Percentiles rank a stretch among this genome's conserved stretches.
Conservation (phyloP, 2,797 vertebrate species). For the Anniella stebbinsi region DNA sequence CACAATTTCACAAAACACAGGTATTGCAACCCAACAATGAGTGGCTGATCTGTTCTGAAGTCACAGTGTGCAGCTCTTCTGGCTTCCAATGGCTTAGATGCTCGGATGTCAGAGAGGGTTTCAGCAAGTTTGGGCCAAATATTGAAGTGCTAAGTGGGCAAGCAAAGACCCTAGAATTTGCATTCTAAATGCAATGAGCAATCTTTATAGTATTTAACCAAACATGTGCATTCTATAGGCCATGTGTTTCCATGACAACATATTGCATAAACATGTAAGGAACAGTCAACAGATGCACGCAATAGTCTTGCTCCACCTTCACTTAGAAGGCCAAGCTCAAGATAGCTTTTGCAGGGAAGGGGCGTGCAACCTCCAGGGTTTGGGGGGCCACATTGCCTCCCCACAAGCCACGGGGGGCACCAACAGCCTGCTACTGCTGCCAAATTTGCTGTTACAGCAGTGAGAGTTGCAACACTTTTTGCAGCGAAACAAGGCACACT, state of each 20-base stretch:
- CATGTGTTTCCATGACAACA: not conserved
- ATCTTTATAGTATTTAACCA: not conserved
- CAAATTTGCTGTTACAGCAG: no score
- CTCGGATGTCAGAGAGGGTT: not conserved
- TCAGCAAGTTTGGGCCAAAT: not conserved
- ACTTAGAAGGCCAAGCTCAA: not conserved
- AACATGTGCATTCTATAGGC: not conserved
- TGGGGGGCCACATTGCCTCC: no score
- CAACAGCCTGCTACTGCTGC: no score
- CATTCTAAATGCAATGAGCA: not conserved
- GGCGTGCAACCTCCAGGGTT: no score
- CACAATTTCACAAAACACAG: slow-evolving; percentile 17
- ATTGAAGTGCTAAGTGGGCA: not conserved
- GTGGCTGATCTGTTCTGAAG: not conserved
- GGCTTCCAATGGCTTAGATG: not conserved
- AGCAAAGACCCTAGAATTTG: not conserved
- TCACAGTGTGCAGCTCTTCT: not conserved
- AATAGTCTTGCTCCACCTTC: not conserved
- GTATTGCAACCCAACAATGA: not conserved
- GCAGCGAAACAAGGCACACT: no score
- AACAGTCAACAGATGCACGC: not conserved
- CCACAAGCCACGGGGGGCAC: no score
- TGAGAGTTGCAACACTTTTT: no score
- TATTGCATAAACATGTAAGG: not conserved
- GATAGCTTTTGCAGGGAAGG: not conserved